A percentile compares a stretch with the other conserved stretches of the same genome.
Conservation (phyloP, 1,140 invertebrate species). For the Lordiphosa stackelbergi region DNA sequence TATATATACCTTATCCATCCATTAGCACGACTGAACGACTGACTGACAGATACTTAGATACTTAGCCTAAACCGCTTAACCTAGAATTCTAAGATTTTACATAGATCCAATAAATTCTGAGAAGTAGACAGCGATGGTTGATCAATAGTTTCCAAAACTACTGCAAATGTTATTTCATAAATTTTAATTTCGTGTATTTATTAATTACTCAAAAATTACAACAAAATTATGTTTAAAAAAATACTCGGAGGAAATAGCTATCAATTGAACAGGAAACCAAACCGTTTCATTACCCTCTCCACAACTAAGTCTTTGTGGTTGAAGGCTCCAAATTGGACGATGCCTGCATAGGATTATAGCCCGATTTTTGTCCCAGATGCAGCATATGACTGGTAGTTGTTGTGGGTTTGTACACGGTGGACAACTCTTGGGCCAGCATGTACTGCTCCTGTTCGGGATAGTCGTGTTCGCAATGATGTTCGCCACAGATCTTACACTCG, state of each 20-base stretch:
- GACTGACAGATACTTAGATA: too few relatives aligned
- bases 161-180: background rate
- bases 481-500: conserved; percentile 80
- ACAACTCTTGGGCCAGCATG: conserved; percentile 68
- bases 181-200: conserved; percentile 2
- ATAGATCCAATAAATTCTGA: too few relatives aligned
- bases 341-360: conserved; percentile 67
- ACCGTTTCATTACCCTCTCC: conserved; percentile 1
- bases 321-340: conserved; percentile 23
- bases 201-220: conserved; percentile 33
- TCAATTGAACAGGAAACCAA: conserved; percentile 31
- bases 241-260: conserved; percentile 51
- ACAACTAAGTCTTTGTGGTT: background rate
- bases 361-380: conserved; percentile 33
- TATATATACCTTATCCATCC: too few relatives aligned
- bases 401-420: conserved; percentile 61
- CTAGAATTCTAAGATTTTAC: too few relatives aligned
- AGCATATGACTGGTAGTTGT: conserved; percentile 24
- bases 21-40: too few relatives aligned
- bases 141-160: too few relatives aligned
- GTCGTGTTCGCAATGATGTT: conserved; percentile 78
- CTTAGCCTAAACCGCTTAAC: too few relatives aligned
- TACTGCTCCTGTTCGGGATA: conserved; percentile 73
- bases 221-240: conserved; percentile 46
- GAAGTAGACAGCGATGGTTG: too few relatives aligned